A percentile compares a stretch with the other conserved stretches of the same genome.
These are phyloP conservation scores for Tokudaia muenninki DNA, from an alignment of 2,797 vertebrate species.

Conservation along the genomic window DNA sequence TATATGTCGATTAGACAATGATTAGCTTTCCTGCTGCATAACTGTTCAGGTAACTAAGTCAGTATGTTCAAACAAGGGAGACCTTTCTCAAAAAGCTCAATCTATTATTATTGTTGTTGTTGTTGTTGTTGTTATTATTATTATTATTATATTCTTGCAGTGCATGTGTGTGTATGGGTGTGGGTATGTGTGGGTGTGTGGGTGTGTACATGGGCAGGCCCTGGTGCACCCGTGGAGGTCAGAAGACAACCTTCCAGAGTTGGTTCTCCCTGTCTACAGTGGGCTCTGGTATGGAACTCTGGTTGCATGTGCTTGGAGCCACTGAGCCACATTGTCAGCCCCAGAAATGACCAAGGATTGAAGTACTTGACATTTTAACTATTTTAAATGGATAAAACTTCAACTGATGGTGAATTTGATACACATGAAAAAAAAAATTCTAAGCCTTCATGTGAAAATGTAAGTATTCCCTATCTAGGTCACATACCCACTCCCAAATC, in stretches of 20 bases:
- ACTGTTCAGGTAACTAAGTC: neutral
- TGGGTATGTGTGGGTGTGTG: neutral
- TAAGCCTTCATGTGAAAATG: neutral
- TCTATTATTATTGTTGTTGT: neutral
- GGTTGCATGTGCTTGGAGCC: neutral
- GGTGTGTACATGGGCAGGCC: neutral
- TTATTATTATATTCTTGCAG: neutral
- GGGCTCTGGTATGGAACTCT: neutral
- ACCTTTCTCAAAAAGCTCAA: too few relatives aligned
- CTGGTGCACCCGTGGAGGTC: neutral
- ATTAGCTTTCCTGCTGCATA: too few relatives aligned
- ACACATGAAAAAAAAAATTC: neutral
- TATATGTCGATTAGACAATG: neutral
- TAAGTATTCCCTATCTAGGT: neutral
- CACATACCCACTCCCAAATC: neutral
- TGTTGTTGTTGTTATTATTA: neutral
- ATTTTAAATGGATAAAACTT: constrained; percentile 3
- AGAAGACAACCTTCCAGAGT: neutral
- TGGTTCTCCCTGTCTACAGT: neutral
- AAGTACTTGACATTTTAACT: neutral
- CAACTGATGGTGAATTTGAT: neutral
- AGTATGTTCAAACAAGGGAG: neutral
- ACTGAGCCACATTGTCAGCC: neutral
- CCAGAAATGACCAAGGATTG: neutral
- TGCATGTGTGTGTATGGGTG: neutral